Percentiles rank a stretch among this genome's conserved stretches.
Evolutionary conservation across 1,140 invertebrate species (phyloP).

Genomic region (Calephelis virginiensis): DNA sequence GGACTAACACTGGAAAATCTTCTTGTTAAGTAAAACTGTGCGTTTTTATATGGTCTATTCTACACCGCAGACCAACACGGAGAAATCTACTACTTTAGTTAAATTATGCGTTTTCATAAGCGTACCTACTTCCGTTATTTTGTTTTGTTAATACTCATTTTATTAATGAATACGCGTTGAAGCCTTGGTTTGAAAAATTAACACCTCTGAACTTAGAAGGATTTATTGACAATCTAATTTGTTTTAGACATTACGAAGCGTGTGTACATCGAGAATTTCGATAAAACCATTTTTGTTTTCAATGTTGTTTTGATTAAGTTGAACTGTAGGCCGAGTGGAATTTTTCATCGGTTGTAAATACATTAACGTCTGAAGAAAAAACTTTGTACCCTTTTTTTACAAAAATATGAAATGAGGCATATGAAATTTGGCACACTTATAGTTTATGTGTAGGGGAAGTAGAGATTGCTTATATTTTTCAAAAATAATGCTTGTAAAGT

Average conservation of each 20-base stretch:
- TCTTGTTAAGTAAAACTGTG: too few species aligned
- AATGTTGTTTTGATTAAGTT: neutral
- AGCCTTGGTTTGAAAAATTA: conserved; percentile 29
- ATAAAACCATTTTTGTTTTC: conserved; percentile 1
- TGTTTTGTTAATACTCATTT: neutral
- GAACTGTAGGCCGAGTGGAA: neutral
- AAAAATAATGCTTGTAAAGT: too few species aligned
- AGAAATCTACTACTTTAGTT: too few species aligned
- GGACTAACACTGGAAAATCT: too few species aligned
- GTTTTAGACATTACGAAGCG: conserved; percentile 18
- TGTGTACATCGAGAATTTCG: conserved; percentile 8
- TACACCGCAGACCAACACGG: too few species aligned
- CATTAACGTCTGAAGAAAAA: too few species aligned
- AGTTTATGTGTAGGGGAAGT: too few species aligned
- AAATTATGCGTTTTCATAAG: neutral
- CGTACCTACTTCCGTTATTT: conserved; percentile 8
- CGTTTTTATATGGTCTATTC: too few species aligned
- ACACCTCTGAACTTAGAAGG: conserved; percentile 29
- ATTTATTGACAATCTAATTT: conserved; percentile 27
- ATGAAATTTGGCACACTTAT: too few species aligned
- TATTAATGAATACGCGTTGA: conserved; percentile 7
- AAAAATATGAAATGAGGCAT: too few species aligned
- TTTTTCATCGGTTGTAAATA: neutral
- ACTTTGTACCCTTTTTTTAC: too few species aligned
- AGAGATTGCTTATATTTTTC: too few species aligned